Evolutionary conservation across 2,113 vertebrate genomes (phyloP).

Genomic region (Galemys pyrenaicus): DNA sequence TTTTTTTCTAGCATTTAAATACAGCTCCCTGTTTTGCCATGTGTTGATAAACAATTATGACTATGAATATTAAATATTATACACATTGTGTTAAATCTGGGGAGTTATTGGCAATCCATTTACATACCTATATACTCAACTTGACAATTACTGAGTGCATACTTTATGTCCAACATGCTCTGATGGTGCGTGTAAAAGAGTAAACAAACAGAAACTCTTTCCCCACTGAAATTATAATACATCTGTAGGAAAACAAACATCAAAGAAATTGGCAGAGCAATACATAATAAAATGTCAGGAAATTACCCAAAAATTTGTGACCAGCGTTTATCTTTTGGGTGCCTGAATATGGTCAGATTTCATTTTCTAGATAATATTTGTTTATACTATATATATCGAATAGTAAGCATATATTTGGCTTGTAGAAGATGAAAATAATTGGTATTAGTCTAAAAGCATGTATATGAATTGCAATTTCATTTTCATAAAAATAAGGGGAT

Average conservation of each 20-base stretch:
- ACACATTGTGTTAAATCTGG: not conserved
- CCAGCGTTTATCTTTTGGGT: not conserved
- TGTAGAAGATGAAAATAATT: not conserved
- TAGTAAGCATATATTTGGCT: not conserved
- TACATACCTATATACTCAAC: not conserved
- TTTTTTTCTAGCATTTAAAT: not conserved
- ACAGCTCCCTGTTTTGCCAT: not conserved
- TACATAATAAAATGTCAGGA: constrained; percentile 2
- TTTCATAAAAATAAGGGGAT: not conserved
- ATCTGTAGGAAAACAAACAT: not conserved
- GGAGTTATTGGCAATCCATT: not conserved
- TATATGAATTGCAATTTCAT: not conserved
- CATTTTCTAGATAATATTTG: not conserved
- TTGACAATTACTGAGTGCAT: not conserved
- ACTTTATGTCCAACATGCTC: not conserved
- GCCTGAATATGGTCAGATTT: not conserved
- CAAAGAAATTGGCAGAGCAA: not conserved
- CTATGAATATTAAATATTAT: not conserved
- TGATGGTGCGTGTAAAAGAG: not conserved
- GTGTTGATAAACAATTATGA: not conserved
- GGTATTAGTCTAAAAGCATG: not conserved
- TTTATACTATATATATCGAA: not conserved
- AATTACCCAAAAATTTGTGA: not conserved
- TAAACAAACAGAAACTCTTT: not conserved
- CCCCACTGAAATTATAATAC: not conserved